phyloP scores from a whole-genome alignment of 2,797 vertebrate genomes.

The Melanotaenia trifasciata region DNA sequence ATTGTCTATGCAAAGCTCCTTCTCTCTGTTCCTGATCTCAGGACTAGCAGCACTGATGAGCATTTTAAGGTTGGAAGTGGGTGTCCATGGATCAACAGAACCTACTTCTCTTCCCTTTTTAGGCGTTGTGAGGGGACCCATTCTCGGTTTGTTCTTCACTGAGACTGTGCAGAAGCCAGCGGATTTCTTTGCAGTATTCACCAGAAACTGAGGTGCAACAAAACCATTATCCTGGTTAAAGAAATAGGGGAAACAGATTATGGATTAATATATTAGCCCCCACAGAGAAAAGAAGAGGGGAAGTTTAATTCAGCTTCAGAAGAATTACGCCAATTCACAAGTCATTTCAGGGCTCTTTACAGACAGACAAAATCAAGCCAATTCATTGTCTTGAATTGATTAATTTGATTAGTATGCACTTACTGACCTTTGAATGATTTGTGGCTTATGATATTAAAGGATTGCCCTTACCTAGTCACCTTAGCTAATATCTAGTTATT shows the following conservation, averaged over 20 bases:
- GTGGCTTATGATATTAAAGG: slow-evolving; percentile 39
- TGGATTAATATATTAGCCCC: neutral
- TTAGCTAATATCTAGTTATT: slow-evolving; percentile 1
- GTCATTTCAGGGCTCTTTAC: no score
- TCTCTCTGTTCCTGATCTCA: slow-evolving; percentile 94
- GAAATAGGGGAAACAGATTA: neutral
- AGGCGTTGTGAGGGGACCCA: slow-evolving; percentile 88
- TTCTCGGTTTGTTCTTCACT: slow-evolving; percentile 70
- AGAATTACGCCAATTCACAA: neutral
- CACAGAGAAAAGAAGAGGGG: neutral
- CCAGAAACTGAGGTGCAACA: slow-evolving; percentile 71
- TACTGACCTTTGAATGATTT: slow-evolving; percentile 48
- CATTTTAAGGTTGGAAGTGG: slow-evolving; percentile 96
- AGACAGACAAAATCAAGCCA: no score
- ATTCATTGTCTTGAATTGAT: no score
- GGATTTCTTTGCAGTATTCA: slow-evolving; percentile 80
- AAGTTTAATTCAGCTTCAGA: no score
- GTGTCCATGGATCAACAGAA: slow-evolving; percentile 94
- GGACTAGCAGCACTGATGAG: slow-evolving; percentile 95
- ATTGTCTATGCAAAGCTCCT: slow-evolving; percentile 78
- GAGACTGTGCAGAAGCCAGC: slow-evolving; percentile 49
- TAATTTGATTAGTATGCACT: neutral
- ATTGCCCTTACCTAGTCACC: slow-evolving; percentile 56
- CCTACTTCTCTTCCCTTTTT: slow-evolving; percentile 86
- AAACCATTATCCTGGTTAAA: slow-evolving; percentile 82